These are phyloP conservation scores for Drosophila nr. medialis DNA, from an alignment of 2,888 invertebrate species.

Conservation along the genomic window DNA sequence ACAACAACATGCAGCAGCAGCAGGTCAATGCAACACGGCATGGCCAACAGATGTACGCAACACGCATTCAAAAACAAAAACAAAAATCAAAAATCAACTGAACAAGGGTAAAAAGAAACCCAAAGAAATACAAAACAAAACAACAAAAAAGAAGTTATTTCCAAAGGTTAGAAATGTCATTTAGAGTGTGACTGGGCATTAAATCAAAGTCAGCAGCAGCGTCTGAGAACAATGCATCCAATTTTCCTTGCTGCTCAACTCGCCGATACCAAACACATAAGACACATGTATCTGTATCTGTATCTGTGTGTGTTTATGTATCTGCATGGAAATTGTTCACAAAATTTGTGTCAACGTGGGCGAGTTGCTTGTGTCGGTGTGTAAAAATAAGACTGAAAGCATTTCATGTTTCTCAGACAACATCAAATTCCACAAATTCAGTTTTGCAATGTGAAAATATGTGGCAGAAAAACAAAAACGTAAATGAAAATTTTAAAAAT, in stretches of 20 bases:
- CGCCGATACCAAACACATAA: constrained; percentile 29
- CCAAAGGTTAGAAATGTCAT: constrained; percentile 69
- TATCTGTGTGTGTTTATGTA: not conserved
- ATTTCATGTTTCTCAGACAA: constrained; percentile 49
- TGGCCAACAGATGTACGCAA: constrained; percentile 75
- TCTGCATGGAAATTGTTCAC: constrained; percentile 50
- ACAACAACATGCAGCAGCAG: constrained; percentile 3
- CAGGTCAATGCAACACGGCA: constrained; percentile 51
- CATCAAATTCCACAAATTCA: constrained; percentile 42
- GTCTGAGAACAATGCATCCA: constrained; percentile 31
- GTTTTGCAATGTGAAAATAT: constrained; percentile 30
- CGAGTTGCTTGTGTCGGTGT: constrained; percentile 54
- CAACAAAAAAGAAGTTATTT: constrained; percentile 37
- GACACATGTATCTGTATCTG: constrained; percentile 13
- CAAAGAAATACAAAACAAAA: constrained; percentile 2
- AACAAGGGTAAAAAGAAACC: constrained; percentile 31
- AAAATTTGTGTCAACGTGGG: constrained; percentile 74
- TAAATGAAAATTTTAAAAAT: not conserved
- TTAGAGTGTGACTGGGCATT: constrained; percentile 72
- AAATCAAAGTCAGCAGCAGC: constrained; percentile 76
- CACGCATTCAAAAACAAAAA: constrained; percentile 43
- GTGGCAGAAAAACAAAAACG: not conserved
- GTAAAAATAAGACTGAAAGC: constrained; percentile 61
- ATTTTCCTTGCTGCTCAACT: constrained; percentile 32
- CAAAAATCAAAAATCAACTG: not conserved